These are phyloP conservation scores for Malurus cyaneus DNA, from an alignment of 2,113 vertebrate genomes.

Conservation along the genomic window DNA sequence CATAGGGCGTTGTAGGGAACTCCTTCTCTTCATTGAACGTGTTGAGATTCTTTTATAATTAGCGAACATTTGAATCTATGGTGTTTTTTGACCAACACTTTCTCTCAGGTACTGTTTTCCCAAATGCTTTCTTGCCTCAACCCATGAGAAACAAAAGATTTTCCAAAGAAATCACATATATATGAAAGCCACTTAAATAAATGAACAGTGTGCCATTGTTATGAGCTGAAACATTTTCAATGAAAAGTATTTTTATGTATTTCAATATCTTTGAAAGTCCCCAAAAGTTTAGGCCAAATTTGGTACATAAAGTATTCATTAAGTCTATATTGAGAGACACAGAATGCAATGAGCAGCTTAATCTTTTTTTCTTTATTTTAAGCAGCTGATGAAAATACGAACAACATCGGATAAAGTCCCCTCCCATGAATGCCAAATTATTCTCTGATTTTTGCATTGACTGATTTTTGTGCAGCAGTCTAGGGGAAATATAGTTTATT, in stretches of 20 bases:
- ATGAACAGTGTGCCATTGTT: neutral
- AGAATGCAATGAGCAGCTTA: neutral
- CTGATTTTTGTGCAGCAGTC: neutral
- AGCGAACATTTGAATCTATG: neutral
- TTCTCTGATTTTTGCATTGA: neutral
- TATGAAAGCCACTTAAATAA: neutral
- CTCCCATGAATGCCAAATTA: neutral
- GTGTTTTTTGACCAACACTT: neutral
- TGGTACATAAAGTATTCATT: neutral
- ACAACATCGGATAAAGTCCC: neutral
- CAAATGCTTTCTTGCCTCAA: neutral
- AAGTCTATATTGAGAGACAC: neutral
- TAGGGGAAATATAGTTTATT: neutral
- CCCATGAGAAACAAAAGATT: neutral
- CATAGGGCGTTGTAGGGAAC: rapidly evolving
- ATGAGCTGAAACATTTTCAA: neutral
- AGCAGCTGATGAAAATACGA: neutral
- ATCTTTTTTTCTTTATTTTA: neutral
- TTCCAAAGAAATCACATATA: neutral
- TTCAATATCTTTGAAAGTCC: neutral
- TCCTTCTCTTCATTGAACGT: neutral
- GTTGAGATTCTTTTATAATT: neutral
- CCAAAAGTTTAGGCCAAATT: neutral
- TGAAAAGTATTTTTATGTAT: neutral
- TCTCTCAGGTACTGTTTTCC: neutral